These are phyloP conservation scores for Eurytoma adleriae DNA, from an alignment of 2,888 invertebrate species.

Conservation along the genomic window DNA sequence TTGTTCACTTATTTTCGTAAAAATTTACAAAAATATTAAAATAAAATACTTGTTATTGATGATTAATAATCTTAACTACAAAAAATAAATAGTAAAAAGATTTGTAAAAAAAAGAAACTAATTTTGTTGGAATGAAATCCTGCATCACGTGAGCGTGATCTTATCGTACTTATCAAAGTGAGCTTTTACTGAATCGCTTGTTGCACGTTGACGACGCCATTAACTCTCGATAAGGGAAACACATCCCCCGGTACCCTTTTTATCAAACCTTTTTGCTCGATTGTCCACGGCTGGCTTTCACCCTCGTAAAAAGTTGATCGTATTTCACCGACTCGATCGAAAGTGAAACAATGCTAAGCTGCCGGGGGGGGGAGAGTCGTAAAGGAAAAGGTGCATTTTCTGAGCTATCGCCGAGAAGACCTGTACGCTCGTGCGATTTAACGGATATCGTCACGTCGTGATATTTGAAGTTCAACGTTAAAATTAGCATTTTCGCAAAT, in stretches of 20 bases:
- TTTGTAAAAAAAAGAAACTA: too few species aligned
- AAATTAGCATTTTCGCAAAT: not conserved
- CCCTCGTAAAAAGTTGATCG: constrained; percentile 35
- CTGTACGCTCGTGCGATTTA: constrained; percentile 7
- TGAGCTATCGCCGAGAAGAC: not conserved
- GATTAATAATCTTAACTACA: too few species aligned
- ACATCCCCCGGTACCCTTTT: constrained; percentile 9
- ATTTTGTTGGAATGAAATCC: too few species aligned
- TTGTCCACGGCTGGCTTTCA: constrained; percentile 2
- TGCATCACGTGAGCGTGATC: too few species aligned
- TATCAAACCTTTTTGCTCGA: constrained; percentile 20
- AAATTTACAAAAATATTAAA: too few species aligned
- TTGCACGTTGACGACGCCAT: too few species aligned
- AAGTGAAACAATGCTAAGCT: constrained; percentile 26
- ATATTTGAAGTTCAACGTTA: not conserved
- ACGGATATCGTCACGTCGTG: not conserved
- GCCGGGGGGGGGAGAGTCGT: not conserved
- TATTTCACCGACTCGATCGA: constrained; percentile 31
- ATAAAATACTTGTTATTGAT: too few species aligned
- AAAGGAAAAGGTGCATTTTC: constrained; percentile 15
- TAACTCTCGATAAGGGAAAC: not conserved
- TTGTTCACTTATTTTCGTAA: too few species aligned
- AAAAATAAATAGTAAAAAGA: too few species aligned
- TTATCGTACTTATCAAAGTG: too few species aligned
- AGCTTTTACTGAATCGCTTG: too few species aligned